Evolutionary conservation across 2,113 vertebrate genomes (phyloP).

Genomic region (Bufo bufo): DNA sequence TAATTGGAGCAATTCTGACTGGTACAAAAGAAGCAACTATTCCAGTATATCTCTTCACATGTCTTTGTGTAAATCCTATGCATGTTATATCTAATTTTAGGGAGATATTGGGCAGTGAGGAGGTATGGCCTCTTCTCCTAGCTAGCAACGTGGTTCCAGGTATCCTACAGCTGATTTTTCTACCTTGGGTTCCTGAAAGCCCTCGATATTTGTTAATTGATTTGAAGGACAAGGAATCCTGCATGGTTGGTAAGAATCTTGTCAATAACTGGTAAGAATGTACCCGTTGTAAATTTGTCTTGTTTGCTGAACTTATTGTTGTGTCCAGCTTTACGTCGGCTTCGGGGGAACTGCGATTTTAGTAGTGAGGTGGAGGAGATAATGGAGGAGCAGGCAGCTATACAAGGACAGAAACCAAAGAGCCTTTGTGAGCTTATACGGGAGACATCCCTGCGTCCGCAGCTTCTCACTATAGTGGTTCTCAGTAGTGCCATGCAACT

Average conservation of each 20-base stretch:
- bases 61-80: neutral
- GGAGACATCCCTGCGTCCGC: constrained; percentile 76
- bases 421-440: constrained; percentile 78
- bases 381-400: constrained; percentile 77
- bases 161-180: constrained; percentile 80
- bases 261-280: neutral
- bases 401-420: constrained; percentile 66
- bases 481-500: constrained; percentile 90
- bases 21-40: neutral
- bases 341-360: constrained; percentile 75
- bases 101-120: constrained; percentile 83
- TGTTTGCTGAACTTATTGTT: neutral
- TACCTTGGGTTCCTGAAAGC: constrained; percentile 91
- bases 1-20: neutral
- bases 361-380: constrained; percentile 82
- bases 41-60: no score
- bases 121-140: constrained; percentile 84
- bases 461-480: constrained; percentile 78
- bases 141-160: constrained; percentile 84
- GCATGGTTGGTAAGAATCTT: constrained; percentile 76
- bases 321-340: constrained; percentile 75
- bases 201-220: constrained; percentile 90
- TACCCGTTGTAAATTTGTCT: neutral
- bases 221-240: constrained; percentile 79
- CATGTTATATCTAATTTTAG: constrained; percentile 65